Conservation (phyloP, 2,797 vertebrate species). For the Aeoliscus strigatus region DNA sequence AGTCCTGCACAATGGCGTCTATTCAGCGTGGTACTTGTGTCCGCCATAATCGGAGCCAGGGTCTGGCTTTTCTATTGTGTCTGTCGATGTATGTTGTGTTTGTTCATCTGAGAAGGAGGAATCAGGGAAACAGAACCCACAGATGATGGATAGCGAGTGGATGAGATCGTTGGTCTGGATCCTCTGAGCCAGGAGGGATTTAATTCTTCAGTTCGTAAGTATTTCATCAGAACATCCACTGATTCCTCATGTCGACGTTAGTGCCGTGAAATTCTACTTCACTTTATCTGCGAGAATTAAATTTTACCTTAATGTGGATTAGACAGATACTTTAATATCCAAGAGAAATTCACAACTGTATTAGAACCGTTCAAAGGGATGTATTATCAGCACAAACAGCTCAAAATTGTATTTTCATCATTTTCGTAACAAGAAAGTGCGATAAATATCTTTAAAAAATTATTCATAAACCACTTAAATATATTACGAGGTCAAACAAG, state of each 20-base stretch:
- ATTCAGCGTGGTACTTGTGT: conserved; percentile 57
- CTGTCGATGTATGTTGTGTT: conserved; percentile 49
- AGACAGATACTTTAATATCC: too few species aligned
- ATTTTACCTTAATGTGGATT: too few species aligned
- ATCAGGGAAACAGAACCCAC: conserved; percentile 39
- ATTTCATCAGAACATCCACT: conserved; percentile 16
- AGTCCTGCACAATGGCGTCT: conserved; percentile 61
- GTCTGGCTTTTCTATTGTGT: conserved; percentile 65
- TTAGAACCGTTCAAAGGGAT: too few species aligned
- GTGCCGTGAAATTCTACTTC: too few species aligned
- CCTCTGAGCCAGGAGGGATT: conserved; percentile 17
- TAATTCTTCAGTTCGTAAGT: conserved; percentile 24
- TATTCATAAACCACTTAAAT: too few species aligned
- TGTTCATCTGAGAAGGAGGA: conserved; percentile 50
- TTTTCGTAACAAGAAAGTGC: too few species aligned
- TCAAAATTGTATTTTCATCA: too few species aligned
- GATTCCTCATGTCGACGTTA: conserved; percentile 2
- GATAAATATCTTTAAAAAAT: too few species aligned
- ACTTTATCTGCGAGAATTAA: too few species aligned
- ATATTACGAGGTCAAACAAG: too few species aligned
- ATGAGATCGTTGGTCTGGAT: conserved; percentile 37
- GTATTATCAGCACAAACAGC: too few species aligned
- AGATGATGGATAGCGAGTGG: conserved; percentile 55
- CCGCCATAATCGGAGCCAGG: conserved; percentile 64
- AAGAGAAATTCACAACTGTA: too few species aligned